These are phyloP conservation scores for Stomatorhinus ivindoensis DNA, from an alignment of 2,113 vertebrate species.

Conservation along the genomic window DNA sequence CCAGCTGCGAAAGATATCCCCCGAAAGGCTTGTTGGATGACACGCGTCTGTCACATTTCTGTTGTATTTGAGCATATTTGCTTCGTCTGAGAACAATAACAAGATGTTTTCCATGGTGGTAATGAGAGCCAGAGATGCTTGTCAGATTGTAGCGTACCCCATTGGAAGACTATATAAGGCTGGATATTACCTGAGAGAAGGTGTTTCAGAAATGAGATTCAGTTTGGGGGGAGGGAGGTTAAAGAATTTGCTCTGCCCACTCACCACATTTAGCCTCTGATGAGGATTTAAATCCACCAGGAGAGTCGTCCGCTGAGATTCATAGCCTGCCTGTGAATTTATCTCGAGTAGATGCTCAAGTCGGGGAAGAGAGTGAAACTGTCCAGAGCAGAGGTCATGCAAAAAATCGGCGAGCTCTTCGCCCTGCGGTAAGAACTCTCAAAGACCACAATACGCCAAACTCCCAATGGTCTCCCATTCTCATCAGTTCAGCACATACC, in stretches of 20 bases:
- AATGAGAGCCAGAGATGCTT: conserved; percentile 25
- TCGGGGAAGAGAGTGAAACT: conserved; percentile 80
- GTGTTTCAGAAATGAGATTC: conserved; percentile 44
- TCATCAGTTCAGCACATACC: neutral
- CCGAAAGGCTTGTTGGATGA: neutral
- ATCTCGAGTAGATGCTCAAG: conserved; percentile 70
- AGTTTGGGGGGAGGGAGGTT: neutral
- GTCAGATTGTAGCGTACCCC: conserved; percentile 51
- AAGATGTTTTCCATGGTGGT: neutral
- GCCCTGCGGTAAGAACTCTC: conserved; percentile 69
- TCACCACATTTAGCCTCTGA: neutral
- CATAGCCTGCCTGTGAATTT: neutral
- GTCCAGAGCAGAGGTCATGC: conserved; percentile 92
- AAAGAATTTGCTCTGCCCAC: neutral
- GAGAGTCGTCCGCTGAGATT: neutral
- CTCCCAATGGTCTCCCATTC: neutral
- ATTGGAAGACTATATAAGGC: conserved; percentile 43
- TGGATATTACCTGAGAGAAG: conserved; percentile 41
- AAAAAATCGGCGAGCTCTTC: conserved; percentile 95
- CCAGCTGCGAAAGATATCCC: neutral
- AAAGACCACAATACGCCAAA: conserved; percentile 4
- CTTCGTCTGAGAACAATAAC: neutral
- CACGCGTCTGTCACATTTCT: no score
- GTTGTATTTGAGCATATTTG: neutral
- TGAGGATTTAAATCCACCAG: neutral